Percentiles rank a stretch among this genome's conserved stretches.
phyloP scores from a whole-genome alignment of 2,113 vertebrate genomes.

The Heterochromis multidens region DNA sequence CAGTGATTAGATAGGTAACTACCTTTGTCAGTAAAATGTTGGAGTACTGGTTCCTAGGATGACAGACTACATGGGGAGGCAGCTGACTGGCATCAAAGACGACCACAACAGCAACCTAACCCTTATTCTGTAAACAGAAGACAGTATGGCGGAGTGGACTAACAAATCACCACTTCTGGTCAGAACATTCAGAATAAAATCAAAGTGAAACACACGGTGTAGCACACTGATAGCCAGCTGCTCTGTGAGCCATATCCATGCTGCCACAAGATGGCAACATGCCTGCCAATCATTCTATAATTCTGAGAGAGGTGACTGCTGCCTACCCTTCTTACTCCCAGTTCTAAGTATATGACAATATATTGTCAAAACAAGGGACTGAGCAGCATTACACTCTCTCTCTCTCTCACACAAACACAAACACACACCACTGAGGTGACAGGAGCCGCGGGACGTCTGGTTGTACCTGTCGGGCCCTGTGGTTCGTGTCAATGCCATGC shows the following conservation, averaged over 20 bases:
- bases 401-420: not conserved
- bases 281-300: not conserved
- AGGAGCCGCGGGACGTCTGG: slow-evolving; percentile 29
- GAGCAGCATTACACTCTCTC: not conserved
- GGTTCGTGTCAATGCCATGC: slow-evolving; percentile 88
- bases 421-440: not conserved
- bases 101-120: not conserved
- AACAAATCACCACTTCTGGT: not conserved
- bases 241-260: not conserved
- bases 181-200: not conserved
- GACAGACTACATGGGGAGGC: not conserved
- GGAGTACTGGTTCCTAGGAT: not conserved
- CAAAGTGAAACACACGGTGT: not conserved
- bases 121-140: not conserved
- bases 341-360: not conserved
- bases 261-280: not conserved
- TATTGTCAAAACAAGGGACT: not conserved
- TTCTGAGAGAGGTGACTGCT: not conserved
- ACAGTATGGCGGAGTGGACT: not conserved
- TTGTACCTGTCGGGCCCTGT: slow-evolving; percentile 95
- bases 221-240: not conserved
- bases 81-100: not conserved
- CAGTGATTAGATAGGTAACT: not conserved
- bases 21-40: not conserved
- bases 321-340: not conserved